phyloP scores from a whole-genome alignment of 2,888 invertebrate genomes.

The Xestoiulus laeticollis region DNA sequence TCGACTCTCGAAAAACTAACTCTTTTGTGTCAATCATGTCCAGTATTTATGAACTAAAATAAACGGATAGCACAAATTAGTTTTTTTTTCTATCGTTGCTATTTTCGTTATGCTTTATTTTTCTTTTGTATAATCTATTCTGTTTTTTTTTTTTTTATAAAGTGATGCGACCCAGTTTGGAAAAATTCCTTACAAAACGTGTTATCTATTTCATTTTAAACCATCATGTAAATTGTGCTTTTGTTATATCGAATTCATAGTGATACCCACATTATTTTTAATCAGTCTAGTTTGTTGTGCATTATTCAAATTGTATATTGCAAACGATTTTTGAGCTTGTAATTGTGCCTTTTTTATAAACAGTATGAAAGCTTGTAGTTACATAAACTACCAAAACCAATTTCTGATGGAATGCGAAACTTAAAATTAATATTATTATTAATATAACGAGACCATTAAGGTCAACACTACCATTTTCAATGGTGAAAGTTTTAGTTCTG shows the following conservation, averaged over 20 bases:
- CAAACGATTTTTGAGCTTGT: not conserved
- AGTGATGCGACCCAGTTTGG: not conserved
- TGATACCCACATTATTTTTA: not conserved
- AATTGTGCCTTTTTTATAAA: not conserved
- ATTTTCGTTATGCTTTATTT: not conserved
- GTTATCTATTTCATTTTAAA: not conserved
- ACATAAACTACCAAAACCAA: too few relatives aligned
- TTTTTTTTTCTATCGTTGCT: not conserved
- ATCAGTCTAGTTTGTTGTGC: not conserved
- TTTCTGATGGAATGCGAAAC: not conserved
- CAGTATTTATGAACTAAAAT: not conserved
- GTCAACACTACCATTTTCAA: too few relatives aligned
- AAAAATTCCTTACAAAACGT: not conserved
- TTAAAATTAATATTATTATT: not conserved
- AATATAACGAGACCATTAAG: too few relatives aligned
- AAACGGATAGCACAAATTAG: not conserved
- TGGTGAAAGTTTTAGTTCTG: too few relatives aligned
- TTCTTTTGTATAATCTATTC: not conserved
- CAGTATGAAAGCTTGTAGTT: too few relatives aligned
- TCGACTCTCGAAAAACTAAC: not conserved
- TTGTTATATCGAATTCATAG: not conserved
- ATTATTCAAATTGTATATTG: not conserved
- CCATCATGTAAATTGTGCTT: not conserved
- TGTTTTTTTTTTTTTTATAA: not conserved
- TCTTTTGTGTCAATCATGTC: constrained; percentile 20